Conservation (phyloP, 2,797 vertebrate genomes). For the Hippocampus kuda region DNA sequence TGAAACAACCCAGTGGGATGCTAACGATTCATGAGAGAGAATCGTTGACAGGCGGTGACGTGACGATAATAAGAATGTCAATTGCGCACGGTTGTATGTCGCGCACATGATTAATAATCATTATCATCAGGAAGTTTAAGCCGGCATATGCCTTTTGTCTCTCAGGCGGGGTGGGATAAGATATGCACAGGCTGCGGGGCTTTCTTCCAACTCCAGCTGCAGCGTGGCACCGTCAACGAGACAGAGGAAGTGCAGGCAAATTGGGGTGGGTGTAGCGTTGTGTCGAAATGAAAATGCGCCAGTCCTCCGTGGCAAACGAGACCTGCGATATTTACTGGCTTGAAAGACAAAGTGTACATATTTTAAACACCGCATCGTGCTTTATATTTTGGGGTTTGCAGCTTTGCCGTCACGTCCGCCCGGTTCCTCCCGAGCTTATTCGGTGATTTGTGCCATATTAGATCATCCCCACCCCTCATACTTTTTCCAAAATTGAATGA, state of each 20-base stretch:
- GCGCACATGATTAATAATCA: conserved; percentile 9
- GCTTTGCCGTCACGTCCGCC: conserved; percentile 4
- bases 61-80: neutral
- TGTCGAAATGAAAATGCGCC: conserved; percentile 30
- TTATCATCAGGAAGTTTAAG: conserved; percentile 1
- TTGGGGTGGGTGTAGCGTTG: conserved; percentile 25
- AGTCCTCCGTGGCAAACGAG: conserved; percentile 11
- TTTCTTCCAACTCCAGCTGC: conserved; percentile 29
- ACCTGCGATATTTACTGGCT: conserved; percentile 21
- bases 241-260: conserved; percentile 25
- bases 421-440: conserved; percentile 8
- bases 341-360: conserved; percentile 25
- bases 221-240: conserved; percentile 21
- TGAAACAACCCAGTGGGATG: conserved; percentile 1
- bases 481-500: conserved; percentile 12
- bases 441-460: conserved; percentile 19
- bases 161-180: conserved; percentile 7
- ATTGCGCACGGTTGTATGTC: neutral
- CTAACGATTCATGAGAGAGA: conserved; percentile 1
- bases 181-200: conserved; percentile 20
- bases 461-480: conserved; percentile 14
- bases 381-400: conserved; percentile 11
- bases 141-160: conserved; percentile 12
- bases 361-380: conserved; percentile 12
- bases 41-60: neutral